Conservation (phyloP, 2,888 invertebrate species). For the Hecatera dysodea region DNA sequence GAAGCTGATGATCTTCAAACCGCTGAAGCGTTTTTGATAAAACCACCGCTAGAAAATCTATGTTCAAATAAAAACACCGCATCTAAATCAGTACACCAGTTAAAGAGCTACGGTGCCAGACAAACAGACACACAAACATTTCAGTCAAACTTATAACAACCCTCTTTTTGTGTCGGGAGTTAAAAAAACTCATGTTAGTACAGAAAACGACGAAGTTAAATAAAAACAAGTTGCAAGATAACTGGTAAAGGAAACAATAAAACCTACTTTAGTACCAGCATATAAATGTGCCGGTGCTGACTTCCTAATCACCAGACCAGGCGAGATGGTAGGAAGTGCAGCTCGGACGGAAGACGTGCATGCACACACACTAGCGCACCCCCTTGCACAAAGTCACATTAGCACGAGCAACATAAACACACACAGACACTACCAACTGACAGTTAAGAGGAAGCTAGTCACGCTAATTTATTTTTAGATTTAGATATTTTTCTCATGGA, state of each 20-base stretch:
- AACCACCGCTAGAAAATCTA: too few relatives aligned
- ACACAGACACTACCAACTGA: neutral
- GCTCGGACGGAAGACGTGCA: conserved; percentile 41
- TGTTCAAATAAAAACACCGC: too few relatives aligned
- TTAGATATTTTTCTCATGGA: neutral
- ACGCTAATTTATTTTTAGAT: conserved; percentile 11
- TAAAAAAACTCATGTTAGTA: too few relatives aligned
- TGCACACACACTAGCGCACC: conserved; percentile 21
- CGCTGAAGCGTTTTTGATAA: too few relatives aligned
- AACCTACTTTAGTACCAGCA: conserved; percentile 19
- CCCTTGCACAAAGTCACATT: conserved; percentile 18
- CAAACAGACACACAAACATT: too few relatives aligned
- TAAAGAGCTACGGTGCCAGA: too few relatives aligned
- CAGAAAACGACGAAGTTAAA: conserved; percentile 1
- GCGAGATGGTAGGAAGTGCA: conserved; percentile 61
- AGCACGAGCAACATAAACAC: neutral
- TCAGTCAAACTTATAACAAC: too few relatives aligned
- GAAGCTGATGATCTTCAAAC: too few relatives aligned
- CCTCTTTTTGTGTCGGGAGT: too few relatives aligned
- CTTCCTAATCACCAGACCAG: conserved; percentile 53
- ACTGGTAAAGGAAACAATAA: conserved; percentile 53
- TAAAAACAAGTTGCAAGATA: conserved; percentile 14
- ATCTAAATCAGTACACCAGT: too few relatives aligned
- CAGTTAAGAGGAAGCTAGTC: conserved; percentile 55
- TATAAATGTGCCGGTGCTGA: conserved; percentile 33